Percentiles rank a stretch among this genome's conserved stretches.
Evolutionary conservation across 2,888 invertebrate species (phyloP).

Genomic region (Celastrina argiolus): DNA sequence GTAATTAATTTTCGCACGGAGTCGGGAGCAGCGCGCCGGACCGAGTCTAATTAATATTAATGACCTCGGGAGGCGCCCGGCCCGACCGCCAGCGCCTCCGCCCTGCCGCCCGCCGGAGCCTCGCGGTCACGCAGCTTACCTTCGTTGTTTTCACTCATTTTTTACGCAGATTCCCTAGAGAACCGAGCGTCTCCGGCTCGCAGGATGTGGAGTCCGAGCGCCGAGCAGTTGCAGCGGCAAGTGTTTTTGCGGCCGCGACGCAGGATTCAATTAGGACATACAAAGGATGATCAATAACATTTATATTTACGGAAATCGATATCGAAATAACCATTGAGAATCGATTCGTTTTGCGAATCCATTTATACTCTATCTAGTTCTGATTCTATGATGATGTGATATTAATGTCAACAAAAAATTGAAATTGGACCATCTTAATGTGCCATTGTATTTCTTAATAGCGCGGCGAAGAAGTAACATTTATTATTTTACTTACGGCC

Average conservation of each 20-base stretch:
- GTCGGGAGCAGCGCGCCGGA: constrained; percentile 74
- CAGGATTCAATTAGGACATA: background rate
- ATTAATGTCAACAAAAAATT: too few species aligned
- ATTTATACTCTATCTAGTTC: too few species aligned
- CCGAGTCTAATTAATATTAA: constrained; percentile 77
- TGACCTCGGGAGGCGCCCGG: constrained; percentile 63
- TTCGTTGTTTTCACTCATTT: constrained; percentile 21
- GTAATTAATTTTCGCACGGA: constrained; percentile 78
- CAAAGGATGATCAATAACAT: background rate
- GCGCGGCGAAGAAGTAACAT: too few species aligned
- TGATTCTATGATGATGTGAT: too few species aligned
- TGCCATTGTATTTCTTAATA: too few species aligned
- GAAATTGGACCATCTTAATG: too few species aligned
- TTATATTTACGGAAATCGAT: background rate
- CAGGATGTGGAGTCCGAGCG: background rate
- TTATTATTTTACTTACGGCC: too few species aligned
- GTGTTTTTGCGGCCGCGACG: background rate
- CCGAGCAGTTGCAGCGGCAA: background rate
- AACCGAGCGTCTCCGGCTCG: background rate
- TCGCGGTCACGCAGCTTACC: constrained; percentile 32
- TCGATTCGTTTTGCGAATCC: background rate
- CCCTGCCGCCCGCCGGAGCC: constrained; percentile 47
- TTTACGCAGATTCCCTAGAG: constrained; percentile 16
- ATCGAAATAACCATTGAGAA: background rate
- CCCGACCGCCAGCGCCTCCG: constrained; percentile 31